phyloP scores from a whole-genome alignment of 2,888 invertebrate species.

The Zaprionus bogoriensis region DNA sequence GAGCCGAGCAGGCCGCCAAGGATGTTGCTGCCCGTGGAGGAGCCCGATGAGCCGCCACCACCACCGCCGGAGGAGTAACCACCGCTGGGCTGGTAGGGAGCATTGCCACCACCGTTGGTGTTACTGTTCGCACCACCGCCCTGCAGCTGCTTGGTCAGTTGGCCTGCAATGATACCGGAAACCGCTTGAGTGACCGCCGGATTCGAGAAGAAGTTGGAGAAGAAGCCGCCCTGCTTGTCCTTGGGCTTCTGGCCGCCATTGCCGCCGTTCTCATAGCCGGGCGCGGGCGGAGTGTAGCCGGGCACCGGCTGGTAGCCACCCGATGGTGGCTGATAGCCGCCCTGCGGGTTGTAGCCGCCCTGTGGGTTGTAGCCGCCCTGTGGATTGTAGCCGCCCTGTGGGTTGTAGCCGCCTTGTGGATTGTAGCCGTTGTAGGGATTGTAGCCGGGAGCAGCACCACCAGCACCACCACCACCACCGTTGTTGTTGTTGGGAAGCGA shows the following conservation, averaged over 20 bases:
- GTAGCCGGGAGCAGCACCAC: conserved; percentile 43
- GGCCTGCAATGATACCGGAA: conserved; percentile 81
- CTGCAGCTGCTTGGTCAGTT: conserved; percentile 80
- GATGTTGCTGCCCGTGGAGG: conserved; percentile 63
- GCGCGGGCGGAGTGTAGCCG: conserved; percentile 76
- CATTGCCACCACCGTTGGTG: conserved; percentile 54
- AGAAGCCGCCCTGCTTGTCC: conserved; percentile 80
- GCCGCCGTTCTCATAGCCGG: conserved; percentile 70
- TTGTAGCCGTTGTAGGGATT: conserved; percentile 66
- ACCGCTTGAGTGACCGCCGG: conserved; percentile 82
- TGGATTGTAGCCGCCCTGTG: conserved; percentile 47
- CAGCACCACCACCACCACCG: conserved; percentile 21
- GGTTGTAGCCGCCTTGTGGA: conserved; percentile 58
- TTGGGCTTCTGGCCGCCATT: conserved; percentile 73
- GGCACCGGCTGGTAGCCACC: conserved; percentile 64
- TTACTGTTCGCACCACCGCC: conserved; percentile 62
- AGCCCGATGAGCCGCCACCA: conserved; percentile 43
- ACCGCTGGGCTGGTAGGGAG: conserved; percentile 63
- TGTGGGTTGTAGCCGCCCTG: conserved; percentile 51
- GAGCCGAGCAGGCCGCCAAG: conserved; percentile 75
- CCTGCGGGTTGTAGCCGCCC: conserved; percentile 58
- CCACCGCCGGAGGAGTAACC: conserved; percentile 70
- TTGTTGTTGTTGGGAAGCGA: conserved; percentile 68
- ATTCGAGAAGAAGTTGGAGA: conserved; percentile 81
- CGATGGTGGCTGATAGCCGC: conserved; percentile 74